Conservation (phyloP, 2,888 invertebrate genomes). For the Hydriomena furcata region DNA sequence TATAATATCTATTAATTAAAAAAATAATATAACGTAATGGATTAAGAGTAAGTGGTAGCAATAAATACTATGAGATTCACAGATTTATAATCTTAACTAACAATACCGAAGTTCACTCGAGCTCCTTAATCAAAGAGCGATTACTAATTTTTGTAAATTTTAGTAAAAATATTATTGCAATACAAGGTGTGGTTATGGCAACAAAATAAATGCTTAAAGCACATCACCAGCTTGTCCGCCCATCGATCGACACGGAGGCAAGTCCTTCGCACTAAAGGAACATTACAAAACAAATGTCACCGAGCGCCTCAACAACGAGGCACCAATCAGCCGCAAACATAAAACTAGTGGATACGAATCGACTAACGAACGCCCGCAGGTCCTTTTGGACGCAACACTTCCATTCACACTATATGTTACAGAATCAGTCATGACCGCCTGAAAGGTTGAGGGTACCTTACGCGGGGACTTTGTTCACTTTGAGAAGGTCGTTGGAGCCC, state of each 20-base stretch:
- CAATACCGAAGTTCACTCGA: constrained; percentile 79
- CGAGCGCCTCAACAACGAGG: constrained; percentile 66
- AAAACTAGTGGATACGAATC: constrained; percentile 81
- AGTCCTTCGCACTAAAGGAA: constrained; percentile 81
- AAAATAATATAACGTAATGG: constrained; percentile 77
- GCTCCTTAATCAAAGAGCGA: constrained; percentile 75
- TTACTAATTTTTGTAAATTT: constrained; percentile 77
- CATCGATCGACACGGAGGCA: constrained; percentile 73
- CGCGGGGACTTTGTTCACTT: constrained; percentile 91
- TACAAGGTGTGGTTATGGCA: constrained; percentile 83
- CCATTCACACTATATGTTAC: constrained; percentile 82
- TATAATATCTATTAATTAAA: constrained; percentile 79
- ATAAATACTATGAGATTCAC: constrained; percentile 84
- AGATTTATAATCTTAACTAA: constrained; percentile 83
- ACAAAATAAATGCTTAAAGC: constrained; percentile 85
- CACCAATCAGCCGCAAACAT: constrained; percentile 71
- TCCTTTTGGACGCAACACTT: constrained; percentile 77
- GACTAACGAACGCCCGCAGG: constrained; percentile 73
- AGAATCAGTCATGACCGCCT: constrained; percentile 79
- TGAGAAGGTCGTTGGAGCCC: constrained; percentile 88
- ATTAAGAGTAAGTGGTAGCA: constrained; percentile 80
- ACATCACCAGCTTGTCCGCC: constrained; percentile 81
- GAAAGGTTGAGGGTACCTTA: constrained; percentile 80
- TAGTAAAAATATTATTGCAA: constrained; percentile 83
- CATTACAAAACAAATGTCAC: constrained; percentile 74